Conservation (phyloP, 2,888 invertebrate genomes). For the Drosophila meridionalis region DNA sequence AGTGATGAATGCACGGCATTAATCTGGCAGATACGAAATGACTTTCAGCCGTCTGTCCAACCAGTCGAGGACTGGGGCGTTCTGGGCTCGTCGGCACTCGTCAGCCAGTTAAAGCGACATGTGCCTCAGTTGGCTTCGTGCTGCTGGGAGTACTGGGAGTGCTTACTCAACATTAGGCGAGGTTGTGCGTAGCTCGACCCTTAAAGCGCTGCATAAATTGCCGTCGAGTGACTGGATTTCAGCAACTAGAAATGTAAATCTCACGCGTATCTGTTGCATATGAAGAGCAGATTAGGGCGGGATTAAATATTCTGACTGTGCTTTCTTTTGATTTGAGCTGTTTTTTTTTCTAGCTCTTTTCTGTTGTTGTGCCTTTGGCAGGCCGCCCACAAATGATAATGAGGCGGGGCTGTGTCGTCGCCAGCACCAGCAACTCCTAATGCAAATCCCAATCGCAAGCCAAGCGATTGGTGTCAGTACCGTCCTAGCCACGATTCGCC, state of each 20-base stretch:
- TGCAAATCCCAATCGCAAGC: slow-evolving; percentile 57
- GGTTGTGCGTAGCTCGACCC: neutral
- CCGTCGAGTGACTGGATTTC: neutral
- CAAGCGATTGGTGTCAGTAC: slow-evolving; percentile 49
- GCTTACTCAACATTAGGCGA: slow-evolving; percentile 2
- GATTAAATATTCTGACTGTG: slow-evolving; percentile 42
- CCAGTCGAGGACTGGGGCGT: neutral
- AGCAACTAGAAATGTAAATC: slow-evolving; percentile 18
- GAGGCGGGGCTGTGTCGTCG: slow-evolving; percentile 29
- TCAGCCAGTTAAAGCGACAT: slow-evolving; percentile 12
- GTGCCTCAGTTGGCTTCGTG: slow-evolving; percentile 18
- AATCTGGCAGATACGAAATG: slow-evolving; percentile 60
- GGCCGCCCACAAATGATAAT: slow-evolving; percentile 16
- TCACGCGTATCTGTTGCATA: slow-evolving; percentile 44
- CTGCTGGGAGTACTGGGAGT: slow-evolving; percentile 13
- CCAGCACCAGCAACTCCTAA: slow-evolving; percentile 33
- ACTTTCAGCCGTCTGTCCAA: slow-evolving; percentile 24
- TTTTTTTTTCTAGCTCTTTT: neutral
- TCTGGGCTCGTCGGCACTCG: slow-evolving; percentile 5
- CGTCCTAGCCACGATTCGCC: slow-evolving; percentile 16
- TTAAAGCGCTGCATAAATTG: slow-evolving; percentile 17
- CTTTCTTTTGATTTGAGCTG: slow-evolving; percentile 22
- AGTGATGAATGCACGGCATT: slow-evolving; percentile 69
- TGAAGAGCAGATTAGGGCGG: slow-evolving; percentile 37
- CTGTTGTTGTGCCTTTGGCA: slow-evolving; percentile 17